Conservation (phyloP, 2,797 vertebrate species). For the Coranthus polyacanthus region DNA sequence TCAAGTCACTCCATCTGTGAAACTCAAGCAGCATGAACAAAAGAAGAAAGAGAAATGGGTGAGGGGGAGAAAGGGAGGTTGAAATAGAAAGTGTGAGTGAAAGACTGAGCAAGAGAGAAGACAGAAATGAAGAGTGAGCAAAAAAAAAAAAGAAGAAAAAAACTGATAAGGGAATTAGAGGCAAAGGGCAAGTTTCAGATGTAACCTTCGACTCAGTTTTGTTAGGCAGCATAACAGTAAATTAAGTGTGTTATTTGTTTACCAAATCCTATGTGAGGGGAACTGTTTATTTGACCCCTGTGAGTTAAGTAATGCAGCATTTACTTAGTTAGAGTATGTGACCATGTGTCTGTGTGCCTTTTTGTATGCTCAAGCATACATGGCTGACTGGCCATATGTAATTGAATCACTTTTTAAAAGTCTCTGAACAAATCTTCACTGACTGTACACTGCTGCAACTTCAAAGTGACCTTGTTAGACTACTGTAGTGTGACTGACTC, state of each 20-base stretch:
- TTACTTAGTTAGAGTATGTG: neutral
- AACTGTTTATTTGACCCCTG: constrained; percentile 46
- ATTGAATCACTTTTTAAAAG: constrained; percentile 60
- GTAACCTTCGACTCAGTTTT: constrained; percentile 44
- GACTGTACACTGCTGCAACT: constrained; percentile 53
- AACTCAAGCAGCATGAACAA: constrained; percentile 78
- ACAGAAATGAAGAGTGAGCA: neutral
- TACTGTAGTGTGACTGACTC: constrained; percentile 59
- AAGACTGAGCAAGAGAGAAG: constrained; percentile 13
- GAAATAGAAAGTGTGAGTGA: constrained; percentile 12
- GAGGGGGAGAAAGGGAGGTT: constrained; percentile 16
- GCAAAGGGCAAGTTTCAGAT: constrained; percentile 37
- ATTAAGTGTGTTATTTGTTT: constrained; percentile 55
- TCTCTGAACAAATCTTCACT: constrained; percentile 58
- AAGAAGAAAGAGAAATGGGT: constrained; percentile 61
- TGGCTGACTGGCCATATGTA: constrained; percentile 48
- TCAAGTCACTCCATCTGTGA: constrained; percentile 84
- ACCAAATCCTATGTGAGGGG: constrained; percentile 23
- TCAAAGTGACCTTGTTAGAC: constrained; percentile 76
- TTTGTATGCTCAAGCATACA: constrained; percentile 41
- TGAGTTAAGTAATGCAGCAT: constrained; percentile 2
- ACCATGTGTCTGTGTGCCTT: constrained; percentile 10
- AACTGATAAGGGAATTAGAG: constrained; percentile 52
- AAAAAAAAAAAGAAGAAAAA: constrained; percentile 16
- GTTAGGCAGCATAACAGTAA: constrained; percentile 37